A percentile compares a stretch with the other conserved stretches of the same genome.
These are phyloP conservation scores for Drepanosiphum platanoidis DNA, from an alignment of 2,888 invertebrate species.

Conservation along the genomic window DNA sequence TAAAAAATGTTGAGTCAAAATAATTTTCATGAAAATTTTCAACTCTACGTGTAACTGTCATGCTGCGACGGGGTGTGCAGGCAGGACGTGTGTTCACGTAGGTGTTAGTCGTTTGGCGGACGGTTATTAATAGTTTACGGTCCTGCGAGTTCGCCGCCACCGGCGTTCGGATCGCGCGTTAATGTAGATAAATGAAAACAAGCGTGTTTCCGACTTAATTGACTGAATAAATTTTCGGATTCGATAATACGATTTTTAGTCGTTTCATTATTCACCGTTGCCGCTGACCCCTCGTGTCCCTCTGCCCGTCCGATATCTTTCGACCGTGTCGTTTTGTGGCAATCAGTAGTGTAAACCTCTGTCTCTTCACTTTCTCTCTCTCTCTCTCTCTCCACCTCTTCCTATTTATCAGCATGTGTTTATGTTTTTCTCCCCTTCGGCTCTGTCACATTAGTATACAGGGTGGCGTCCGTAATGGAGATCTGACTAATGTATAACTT, in stretches of 20 bases:
- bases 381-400: not conserved
- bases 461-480: no score
- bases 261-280: conserved; percentile 27
- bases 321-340: not conserved
- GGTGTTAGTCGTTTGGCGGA: conserved; percentile 18
- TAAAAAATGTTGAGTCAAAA: no score
- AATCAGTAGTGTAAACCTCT: conserved; percentile 3
- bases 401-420: not conserved
- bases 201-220: conserved; percentile 50
- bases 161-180: not conserved
- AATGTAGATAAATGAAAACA: conserved; percentile 53
- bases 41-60: no score
- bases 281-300: not conserved
- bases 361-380: not conserved
- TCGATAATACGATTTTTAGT: conserved; percentile 56
- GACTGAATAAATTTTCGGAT: conserved; percentile 35
- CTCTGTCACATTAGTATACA: not conserved
- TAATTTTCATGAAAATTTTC: no score
- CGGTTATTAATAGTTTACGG: conserved; percentile 53
- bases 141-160: not conserved
- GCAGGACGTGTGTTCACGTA: not conserved
- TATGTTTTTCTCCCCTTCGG: not conserved
- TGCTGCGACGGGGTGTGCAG: no score
- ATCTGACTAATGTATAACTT: no score
- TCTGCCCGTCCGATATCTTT: not conserved